phyloP scores from a whole-genome alignment of 92 coral and sea anemone species.

The Epizoanthus rinbou region DNA sequence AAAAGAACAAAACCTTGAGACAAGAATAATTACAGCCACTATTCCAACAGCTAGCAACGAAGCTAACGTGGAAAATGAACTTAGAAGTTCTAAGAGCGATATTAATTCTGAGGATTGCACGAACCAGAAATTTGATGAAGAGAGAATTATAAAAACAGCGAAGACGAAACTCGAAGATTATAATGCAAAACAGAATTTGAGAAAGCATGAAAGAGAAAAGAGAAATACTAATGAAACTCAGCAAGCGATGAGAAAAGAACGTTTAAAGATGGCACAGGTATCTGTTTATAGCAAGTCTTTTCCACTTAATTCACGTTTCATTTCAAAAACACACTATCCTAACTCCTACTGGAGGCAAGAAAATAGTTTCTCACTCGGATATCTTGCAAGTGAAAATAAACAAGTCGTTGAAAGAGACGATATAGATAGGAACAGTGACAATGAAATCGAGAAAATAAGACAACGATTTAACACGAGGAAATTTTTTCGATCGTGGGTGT shows the following conservation, averaged over 20 bases:
- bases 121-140: not conserved
- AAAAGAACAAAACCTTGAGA: not conserved
- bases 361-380: slow-evolving; percentile 42
- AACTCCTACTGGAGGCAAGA: slow-evolving; percentile 59
- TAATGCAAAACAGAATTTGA: not conserved
- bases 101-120: not conserved
- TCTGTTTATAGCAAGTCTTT: slow-evolving; percentile 64
- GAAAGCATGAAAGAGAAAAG: slow-evolving; percentile 17
- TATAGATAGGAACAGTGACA: slow-evolving; percentile 28
- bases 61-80: not conserved
- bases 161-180: not conserved
- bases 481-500: slow-evolving; percentile 66
- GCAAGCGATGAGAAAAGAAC: not conserved
- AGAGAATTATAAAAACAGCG: not conserved
- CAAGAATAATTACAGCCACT: not conserved
- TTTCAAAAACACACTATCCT: slow-evolving; percentile 53
- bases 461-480: slow-evolving; percentile 52
- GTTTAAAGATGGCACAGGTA: slow-evolving; percentile 38
- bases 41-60: not conserved
- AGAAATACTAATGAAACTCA: not conserved
- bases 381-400: slow-evolving; percentile 7
- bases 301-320: slow-evolving; percentile 49
- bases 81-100: slow-evolving; percentile 12
- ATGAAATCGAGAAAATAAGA: slow-evolving; percentile 52
- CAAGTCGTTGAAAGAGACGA: slow-evolving; percentile 12